phyloP scores from a whole-genome alignment of 1,140 invertebrate species.

The Ceratosolen fusciceps region DNA sequence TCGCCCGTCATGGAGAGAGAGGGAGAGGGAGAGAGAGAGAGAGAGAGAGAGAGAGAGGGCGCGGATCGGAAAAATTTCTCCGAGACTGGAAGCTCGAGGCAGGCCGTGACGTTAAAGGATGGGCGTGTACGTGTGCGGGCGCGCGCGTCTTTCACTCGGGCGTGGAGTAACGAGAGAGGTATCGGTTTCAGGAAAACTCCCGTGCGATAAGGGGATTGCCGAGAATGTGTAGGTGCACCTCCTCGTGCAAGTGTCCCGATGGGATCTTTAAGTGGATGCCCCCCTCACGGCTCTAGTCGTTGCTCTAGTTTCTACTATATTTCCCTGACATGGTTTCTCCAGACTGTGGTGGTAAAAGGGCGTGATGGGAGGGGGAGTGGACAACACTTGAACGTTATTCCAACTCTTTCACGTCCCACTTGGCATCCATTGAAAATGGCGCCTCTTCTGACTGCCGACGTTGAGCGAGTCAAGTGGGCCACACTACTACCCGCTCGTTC shows the following conservation, averaged over 20 bases:
- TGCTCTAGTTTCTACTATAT: constrained; percentile 43
- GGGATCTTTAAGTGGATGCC: constrained; percentile 4
- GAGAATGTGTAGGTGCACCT: neutral
- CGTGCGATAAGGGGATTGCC: constrained; percentile 48
- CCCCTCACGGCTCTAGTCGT: constrained; percentile 33
- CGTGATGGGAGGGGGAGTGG: too few species aligned
- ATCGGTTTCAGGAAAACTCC: constrained; percentile 65
- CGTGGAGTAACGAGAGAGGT: constrained; percentile 59
- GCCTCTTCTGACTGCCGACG: too few species aligned
- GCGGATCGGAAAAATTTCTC: constrained; percentile 25
- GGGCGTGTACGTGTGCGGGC: constrained; percentile 7
- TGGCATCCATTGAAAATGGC: neutral
- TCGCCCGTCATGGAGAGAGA: neutral
- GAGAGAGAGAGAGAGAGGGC: constrained; percentile 3
- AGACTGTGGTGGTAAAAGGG: too few species aligned
- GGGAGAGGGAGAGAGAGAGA: constrained; percentile 26
- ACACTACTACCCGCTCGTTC: too few species aligned
- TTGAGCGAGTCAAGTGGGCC: too few species aligned
- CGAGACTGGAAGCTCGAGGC: too few species aligned
- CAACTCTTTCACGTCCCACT: constrained; percentile 38
- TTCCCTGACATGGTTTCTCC: constrained; percentile 42
- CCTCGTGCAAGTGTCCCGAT: too few species aligned
- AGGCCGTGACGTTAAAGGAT: too few species aligned
- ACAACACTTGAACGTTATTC: constrained; percentile 30
- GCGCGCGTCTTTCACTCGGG: constrained; percentile 2